These are phyloP conservation scores for Acrocyrtus sp. DNA, from an alignment of 2,888 invertebrate genomes.

Conservation along the genomic window DNA sequence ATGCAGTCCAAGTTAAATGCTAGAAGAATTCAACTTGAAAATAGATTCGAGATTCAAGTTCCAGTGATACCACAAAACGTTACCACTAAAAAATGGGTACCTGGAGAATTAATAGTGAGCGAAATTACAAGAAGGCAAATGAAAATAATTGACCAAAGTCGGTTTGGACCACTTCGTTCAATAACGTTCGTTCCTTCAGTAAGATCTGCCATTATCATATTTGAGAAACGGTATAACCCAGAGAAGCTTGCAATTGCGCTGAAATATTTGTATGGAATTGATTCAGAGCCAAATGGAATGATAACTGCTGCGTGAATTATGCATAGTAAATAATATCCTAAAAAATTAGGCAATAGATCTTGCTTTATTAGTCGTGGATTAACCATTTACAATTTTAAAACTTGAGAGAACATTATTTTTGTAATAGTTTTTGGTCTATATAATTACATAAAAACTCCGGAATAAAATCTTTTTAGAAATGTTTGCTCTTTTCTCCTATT, in stretches of 20 bases:
- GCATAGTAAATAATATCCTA: too few relatives aligned
- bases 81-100: constrained; percentile 47
- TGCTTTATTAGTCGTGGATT: too few relatives aligned
- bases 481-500: too few relatives aligned
- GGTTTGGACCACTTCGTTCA: constrained; percentile 47
- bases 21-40: constrained; percentile 18
- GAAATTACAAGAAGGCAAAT: constrained; percentile 50
- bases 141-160: constrained; percentile 45
- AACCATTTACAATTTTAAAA: too few relatives aligned
- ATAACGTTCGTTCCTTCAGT: constrained; percentile 51
- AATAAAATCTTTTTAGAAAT: too few relatives aligned
- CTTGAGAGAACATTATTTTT: too few relatives aligned
- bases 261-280: constrained; percentile 50
- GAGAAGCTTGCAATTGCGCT: constrained; percentile 40
- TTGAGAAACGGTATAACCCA: constrained; percentile 51
- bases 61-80: constrained; percentile 43
- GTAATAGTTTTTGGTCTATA: too few relatives aligned
- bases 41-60: constrained; percentile 9
- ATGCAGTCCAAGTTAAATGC: constrained; percentile 13
- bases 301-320: constrained; percentile 27
- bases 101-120: constrained; percentile 50
- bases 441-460: too few relatives aligned
- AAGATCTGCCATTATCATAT: constrained; percentile 46
- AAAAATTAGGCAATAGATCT: too few relatives aligned
- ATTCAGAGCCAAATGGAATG: constrained; percentile 54